phyloP scores from a whole-genome alignment of 2,888 invertebrate genomes.

The Apodemia duryi region DNA sequence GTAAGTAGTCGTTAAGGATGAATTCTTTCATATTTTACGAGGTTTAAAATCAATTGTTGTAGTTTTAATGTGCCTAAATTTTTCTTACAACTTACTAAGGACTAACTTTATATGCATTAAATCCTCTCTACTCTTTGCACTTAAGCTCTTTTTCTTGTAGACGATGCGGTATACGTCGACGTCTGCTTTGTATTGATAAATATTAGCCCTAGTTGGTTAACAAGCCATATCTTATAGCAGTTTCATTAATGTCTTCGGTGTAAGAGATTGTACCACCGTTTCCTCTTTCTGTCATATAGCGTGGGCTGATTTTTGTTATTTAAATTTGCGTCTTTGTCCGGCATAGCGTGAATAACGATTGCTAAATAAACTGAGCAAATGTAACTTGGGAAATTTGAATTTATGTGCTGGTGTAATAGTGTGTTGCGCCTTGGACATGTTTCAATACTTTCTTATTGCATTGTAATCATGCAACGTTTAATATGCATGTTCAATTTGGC shows the following conservation, averaged over 20 bases:
- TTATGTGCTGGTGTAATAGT: not conserved
- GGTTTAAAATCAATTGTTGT: too few relatives aligned
- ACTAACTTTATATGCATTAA: too few relatives aligned
- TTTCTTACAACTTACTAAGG: too few relatives aligned
- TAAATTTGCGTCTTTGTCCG: constrained; percentile 5
- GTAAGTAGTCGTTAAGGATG: too few relatives aligned
- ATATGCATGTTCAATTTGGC: constrained; percentile 33
- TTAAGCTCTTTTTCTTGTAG: too few relatives aligned
- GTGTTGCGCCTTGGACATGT: constrained; percentile 4
- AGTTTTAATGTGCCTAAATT: too few relatives aligned
- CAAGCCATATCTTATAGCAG: constrained; percentile 51
- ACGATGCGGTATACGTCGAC: too few relatives aligned
- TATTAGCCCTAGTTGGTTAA: constrained; percentile 56
- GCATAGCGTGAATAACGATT: constrained; percentile 13
- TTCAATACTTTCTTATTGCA: constrained; percentile 11
- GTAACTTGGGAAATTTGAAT: constrained; percentile 1
- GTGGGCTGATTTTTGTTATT: too few relatives aligned
- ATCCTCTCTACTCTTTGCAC: too few relatives aligned
- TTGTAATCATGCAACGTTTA: constrained; percentile 2
- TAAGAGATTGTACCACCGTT: constrained; percentile 26
- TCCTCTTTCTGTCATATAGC: constrained; percentile 13
- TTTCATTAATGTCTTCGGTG: constrained; percentile 48
- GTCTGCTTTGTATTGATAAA: constrained; percentile 48
- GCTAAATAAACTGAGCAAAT: constrained; percentile 16
- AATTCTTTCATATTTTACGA: too few relatives aligned